phyloP scores from a whole-genome alignment of 2,888 invertebrate species.

The Cryptosula pallasiana region DNA sequence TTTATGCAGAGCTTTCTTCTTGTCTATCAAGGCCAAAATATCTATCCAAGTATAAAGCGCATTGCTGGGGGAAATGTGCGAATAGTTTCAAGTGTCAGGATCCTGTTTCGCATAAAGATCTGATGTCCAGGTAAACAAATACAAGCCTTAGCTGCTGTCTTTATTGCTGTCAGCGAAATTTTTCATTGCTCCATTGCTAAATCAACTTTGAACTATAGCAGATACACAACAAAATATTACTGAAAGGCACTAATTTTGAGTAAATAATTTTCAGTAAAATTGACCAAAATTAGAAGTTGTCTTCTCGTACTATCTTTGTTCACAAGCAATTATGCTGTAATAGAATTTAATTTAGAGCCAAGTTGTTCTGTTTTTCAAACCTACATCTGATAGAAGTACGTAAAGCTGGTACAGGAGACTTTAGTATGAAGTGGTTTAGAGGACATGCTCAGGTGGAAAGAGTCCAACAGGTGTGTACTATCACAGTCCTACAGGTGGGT shows the following conservation, averaged over 20 bases:
- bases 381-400: neutral
- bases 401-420: neutral
- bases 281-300: too few species aligned
- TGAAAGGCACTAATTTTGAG: too few species aligned
- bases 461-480: neutral
- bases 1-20: neutral
- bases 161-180: too few species aligned
- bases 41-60: neutral
- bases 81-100: neutral
- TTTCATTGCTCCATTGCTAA: too few species aligned
- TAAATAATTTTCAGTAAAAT: neutral
- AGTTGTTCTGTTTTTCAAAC: neutral
- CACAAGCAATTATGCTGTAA: too few species aligned
- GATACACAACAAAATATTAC: too few species aligned
- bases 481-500: too few species aligned
- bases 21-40: neutral
- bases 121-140: neutral
- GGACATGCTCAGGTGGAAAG: neutral
- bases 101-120: neutral
- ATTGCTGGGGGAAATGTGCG: neutral
- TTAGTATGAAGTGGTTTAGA: neutral
- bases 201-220: too few species aligned
- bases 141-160: too few species aligned
- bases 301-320: too few species aligned
- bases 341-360: neutral